A percentile compares a stretch with the other conserved stretches of the same genome.
Evolutionary conservation across 2,113 vertebrate species (phyloP).

Genomic region (Siphamia tubifer): DNA sequence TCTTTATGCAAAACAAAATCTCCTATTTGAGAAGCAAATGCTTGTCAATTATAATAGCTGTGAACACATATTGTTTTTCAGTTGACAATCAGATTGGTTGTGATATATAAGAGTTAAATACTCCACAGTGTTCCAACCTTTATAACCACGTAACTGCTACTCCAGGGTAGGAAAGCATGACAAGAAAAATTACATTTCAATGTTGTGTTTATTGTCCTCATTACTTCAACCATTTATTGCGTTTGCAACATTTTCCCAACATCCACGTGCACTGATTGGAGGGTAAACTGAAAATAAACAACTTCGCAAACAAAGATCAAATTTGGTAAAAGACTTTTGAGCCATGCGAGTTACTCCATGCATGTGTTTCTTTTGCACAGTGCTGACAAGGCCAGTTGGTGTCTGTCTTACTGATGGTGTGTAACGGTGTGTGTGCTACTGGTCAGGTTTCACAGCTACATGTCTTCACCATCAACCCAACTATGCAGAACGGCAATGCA

Average conservation of each 20-base stretch:
- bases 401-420: slow-evolving; percentile 40
- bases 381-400: slow-evolving; percentile 62
- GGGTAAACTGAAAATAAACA: background rate
- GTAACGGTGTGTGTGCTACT: slow-evolving; percentile 34
- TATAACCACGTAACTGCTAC: background rate
- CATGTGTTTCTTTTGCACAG: slow-evolving; percentile 22
- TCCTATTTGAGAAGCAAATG: no score
- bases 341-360: background rate
- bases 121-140: no score
- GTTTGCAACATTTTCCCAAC: background rate
- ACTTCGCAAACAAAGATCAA: background rate
- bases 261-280: background rate
- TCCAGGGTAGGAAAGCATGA: background rate
- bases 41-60: no score
- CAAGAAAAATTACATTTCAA: background rate
- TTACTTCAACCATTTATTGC: background rate
- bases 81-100: no score
- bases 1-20: no score
- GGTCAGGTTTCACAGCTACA: slow-evolving; percentile 57
- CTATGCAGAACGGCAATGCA: slow-evolving; percentile 38
- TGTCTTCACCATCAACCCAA: slow-evolving; percentile 36
- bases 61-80: no score
- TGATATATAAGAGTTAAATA: no score
- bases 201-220: background rate
- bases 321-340: background rate